Evolutionary conservation across 2,797 vertebrate species (phyloP).

Genomic region (Anableps anableps): DNA sequence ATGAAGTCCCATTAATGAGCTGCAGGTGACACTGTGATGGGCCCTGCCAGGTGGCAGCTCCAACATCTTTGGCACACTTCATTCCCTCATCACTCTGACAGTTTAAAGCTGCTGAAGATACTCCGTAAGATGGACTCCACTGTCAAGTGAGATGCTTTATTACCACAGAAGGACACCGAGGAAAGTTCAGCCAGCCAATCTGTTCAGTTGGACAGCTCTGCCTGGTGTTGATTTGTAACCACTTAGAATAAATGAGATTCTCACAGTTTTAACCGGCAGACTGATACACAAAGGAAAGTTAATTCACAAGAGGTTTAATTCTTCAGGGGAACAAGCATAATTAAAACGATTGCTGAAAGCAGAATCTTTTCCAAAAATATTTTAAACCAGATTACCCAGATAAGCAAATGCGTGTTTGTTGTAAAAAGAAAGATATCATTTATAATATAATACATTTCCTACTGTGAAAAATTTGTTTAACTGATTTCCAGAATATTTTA

Average conservation of each 20-base stretch:
- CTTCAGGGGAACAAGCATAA: not conserved
- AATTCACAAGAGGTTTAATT: not conserved
- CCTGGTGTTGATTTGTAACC: slow-evolving; percentile 37
- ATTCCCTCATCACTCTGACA: slow-evolving; percentile 49
- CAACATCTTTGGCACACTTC: slow-evolving; percentile 34
- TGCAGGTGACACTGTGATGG: slow-evolving; percentile 37
- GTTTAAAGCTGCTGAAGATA: slow-evolving; percentile 55
- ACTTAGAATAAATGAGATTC: slow-evolving; percentile 19
- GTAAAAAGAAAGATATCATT: not conserved
- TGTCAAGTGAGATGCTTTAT: slow-evolving; percentile 52
- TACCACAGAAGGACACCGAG: slow-evolving; percentile 44
- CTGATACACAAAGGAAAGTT: not conserved
- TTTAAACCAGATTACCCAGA: not conserved
- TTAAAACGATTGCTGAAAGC: not conserved
- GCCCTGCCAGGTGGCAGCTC: slow-evolving; percentile 47
- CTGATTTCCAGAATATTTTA: not conserved
- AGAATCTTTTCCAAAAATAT: not conserved
- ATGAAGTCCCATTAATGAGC: slow-evolving; percentile 16
- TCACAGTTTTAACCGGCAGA: not conserved
- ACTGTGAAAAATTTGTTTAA: not conserved
- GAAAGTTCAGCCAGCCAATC: slow-evolving; percentile 37
- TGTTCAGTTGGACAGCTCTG: slow-evolving; percentile 47
- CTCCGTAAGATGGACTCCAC: slow-evolving; percentile 31
- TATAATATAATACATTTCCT: not conserved
- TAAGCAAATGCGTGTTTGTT: not conserved